Percentiles rank a stretch among this genome's conserved stretches.
Conservation (phyloP, 2,888 invertebrate genomes). For the Synergus umbraculus region DNA sequence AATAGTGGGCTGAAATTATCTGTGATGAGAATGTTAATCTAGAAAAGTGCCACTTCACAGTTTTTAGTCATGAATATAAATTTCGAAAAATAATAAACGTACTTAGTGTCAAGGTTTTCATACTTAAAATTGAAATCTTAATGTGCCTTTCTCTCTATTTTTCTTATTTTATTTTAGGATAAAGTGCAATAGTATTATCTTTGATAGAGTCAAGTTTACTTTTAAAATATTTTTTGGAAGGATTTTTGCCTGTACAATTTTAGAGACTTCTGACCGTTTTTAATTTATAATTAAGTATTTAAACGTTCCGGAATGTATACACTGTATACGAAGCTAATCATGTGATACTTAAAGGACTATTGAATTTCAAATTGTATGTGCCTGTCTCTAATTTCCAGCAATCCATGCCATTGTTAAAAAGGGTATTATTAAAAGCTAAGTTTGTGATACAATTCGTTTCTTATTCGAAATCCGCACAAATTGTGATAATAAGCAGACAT, state of each 20-base stretch:
- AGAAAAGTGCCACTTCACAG: not conserved
- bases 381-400: conserved; percentile 43
- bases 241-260: not conserved
- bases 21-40: not conserved
- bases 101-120: not conserved
- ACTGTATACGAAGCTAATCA: not conserved
- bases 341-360: conserved; percentile 30
- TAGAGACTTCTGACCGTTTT: not conserved
- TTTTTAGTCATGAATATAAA: not conserved
- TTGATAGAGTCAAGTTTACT: not conserved
- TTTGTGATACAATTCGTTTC: conserved; percentile 21
- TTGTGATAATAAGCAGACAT: not conserved
- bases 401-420: conserved; percentile 23
- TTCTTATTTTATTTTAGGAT: conserved; percentile 13
- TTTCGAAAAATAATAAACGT: not conserved
- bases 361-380: conserved; percentile 23
- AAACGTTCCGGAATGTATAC: not conserved
- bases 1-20: not conserved
- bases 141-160: conserved; percentile 24
- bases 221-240: not conserved
- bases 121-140: not conserved
- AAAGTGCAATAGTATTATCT: conserved; percentile 28
- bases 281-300: conserved; percentile 5
- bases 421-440: conserved; percentile 31
- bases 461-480: not conserved